Evolutionary conservation across 2,888 invertebrate species (phyloP).

Genomic region (Beris chalybata): DNA sequence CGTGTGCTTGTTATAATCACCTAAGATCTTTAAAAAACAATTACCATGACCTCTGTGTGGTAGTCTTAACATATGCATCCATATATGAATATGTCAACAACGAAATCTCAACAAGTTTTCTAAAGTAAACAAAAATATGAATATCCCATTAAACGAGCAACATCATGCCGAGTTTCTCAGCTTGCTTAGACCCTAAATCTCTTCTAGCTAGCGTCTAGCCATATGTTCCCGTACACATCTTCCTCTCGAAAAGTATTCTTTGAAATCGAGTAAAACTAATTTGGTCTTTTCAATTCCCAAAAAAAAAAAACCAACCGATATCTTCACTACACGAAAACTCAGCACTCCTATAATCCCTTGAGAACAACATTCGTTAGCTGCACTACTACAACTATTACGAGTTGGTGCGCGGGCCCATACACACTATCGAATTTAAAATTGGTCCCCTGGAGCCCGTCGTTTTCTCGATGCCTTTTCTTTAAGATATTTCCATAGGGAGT

Average conservation of each 20-base stretch:
- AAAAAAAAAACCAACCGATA: neutral
- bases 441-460: constrained; percentile 33
- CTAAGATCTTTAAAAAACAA: too few species aligned
- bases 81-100: constrained; percentile 12
- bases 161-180: neutral
- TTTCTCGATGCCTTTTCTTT: constrained; percentile 13
- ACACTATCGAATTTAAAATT: constrained; percentile 27
- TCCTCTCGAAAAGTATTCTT: neutral
- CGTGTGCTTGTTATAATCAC: too few species aligned
- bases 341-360: constrained; percentile 20
- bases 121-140: constrained; percentile 22
- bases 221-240: constrained; percentile 20
- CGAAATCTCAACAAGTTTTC: constrained; percentile 8
- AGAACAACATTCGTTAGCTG: neutral
- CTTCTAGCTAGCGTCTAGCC: constrained; percentile 7
- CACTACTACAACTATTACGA: constrained; percentile 15
- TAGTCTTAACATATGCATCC: too few species aligned
- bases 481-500: constrained; percentile 8
- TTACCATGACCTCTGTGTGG: too few species aligned
- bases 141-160: constrained; percentile 10
- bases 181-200: constrained; percentile 5
- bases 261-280: constrained; percentile 12
- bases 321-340: constrained; percentile 5
- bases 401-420: constrained; percentile 17
- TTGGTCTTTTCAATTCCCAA: constrained; percentile 7